Base-by-base conservation (phyloP, 37 sponge, comb jelly and placozoan genomes). In the Hexactinellida sp. region DNA sequence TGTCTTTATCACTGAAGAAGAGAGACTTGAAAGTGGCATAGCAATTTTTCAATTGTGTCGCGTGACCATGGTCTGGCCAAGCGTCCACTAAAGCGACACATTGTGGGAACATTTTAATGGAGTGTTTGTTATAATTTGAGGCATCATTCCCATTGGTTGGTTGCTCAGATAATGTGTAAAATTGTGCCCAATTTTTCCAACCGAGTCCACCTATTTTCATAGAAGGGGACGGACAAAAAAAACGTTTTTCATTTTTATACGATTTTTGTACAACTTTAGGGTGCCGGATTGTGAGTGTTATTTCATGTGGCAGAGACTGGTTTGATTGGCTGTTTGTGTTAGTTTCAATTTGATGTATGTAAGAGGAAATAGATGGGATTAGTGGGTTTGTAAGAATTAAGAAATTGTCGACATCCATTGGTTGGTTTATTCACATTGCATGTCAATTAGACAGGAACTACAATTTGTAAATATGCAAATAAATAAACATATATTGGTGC, bases 261-360 rank as follows among this genome's bases (percentile, higher is more conserved):
- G 95, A 94, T 84, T 97, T 97, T 90, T 97, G 98, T 34, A 95
- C 98, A 16, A 97, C 98, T 82, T 93, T 97, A 37, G 98, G 95
- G 86, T 97, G 93, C 19, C 91, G 87, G 35, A 97, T 88, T 37
- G 88, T 87, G 13, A 97, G 89, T 0, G 86, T 89, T 32, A 63
- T n/a, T 63, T 63, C 76, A n/a, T 63, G 34, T 10, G 30, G 30
- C 30, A n/a, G 30, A n/a, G 19, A 21, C 32, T 10, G 28, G 3
- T 63, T 63, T 63, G 76, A 63, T 63, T 63, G 76, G 76, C 13
- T 41, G 47, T 41, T 41, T 13, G 47, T 41, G 47, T 10, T 25
- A 32, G 3, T 10, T 63, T 63, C 76, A 21, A 63, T 63, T 10
- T n/a, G 28, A 28, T 7, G 76, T 63, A 63, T 63, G 76, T 63